These are phyloP conservation scores for Brachionus rotundiformis DNA, from an alignment of 1,140 invertebrate species.

Conservation along the genomic window DNA sequence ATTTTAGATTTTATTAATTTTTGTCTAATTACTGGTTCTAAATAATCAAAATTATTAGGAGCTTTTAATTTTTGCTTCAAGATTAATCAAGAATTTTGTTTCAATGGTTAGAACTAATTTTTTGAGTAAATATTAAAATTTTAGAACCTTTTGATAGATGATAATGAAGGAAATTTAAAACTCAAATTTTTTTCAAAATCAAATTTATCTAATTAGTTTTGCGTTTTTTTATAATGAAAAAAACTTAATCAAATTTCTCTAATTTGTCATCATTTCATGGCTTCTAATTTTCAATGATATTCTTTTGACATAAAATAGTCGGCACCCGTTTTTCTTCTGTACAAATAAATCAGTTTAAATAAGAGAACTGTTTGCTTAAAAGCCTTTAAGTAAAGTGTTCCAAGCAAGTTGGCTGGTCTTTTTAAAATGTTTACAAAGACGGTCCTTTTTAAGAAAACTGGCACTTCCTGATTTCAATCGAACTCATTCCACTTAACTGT, in stretches of 20 bases:
- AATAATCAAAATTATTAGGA: too few relatives aligned
- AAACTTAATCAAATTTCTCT: background rate
- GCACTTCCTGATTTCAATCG: slow-evolving; percentile 7
- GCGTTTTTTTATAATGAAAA: background rate
- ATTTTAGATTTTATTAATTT: too few relatives aligned
- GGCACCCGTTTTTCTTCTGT: background rate
- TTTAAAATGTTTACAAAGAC: background rate
- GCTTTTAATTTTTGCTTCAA: background rate
- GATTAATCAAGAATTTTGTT: background rate
- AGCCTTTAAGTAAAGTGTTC: background rate
- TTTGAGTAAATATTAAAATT: background rate
- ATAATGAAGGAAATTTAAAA: slow-evolving; percentile 1
- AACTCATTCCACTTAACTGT: background rate
- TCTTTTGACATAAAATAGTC: background rate
- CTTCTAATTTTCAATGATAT: background rate
- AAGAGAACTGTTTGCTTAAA: background rate
- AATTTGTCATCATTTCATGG: background rate
- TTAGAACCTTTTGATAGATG: background rate
- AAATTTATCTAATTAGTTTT: slow-evolving; percentile 6
- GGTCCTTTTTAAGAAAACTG: background rate
- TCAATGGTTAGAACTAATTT: background rate
- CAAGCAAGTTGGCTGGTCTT: background rate
- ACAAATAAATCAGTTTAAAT: background rate
- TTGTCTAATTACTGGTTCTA: too few relatives aligned
- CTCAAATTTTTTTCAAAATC: background rate